Conservation (phyloP, 2,888 invertebrate genomes). For the Iphiclides podalirius region DNA sequence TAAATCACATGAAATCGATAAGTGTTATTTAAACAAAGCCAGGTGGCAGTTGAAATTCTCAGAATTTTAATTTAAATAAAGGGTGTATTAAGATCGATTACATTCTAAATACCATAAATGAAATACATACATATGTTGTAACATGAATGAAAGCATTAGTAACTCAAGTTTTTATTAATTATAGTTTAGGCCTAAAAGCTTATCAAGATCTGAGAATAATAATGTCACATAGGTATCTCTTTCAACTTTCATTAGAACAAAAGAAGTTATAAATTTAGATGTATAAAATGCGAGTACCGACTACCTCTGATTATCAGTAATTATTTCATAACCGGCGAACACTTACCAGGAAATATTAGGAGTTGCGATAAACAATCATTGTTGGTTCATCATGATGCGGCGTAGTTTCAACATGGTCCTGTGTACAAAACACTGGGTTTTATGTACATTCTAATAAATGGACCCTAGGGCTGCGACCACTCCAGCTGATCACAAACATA, state of each 20-base stretch:
- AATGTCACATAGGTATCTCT: too few species aligned
- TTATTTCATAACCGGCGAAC: not conserved
- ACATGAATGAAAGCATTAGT: too few species aligned
- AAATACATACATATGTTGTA: too few species aligned
- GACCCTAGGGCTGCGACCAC: slow-evolving; percentile 48
- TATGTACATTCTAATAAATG: slow-evolving; percentile 54
- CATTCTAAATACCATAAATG: too few species aligned
- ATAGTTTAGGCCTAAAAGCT: too few species aligned
- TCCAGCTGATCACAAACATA: slow-evolving; percentile 66
- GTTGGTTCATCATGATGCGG: not conserved
- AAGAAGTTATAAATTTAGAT: too few species aligned
- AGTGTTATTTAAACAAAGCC: not conserved
- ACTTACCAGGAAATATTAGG: not conserved
- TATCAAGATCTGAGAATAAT: too few species aligned
- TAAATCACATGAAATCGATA: not conserved
- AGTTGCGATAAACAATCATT: slow-evolving; percentile 6
- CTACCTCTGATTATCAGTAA: too few species aligned
- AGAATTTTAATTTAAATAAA: not conserved
- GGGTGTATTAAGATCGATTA: too few species aligned
- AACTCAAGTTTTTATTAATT: too few species aligned
- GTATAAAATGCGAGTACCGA: too few species aligned
- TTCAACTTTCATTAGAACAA: too few species aligned
- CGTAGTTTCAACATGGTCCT: slow-evolving; percentile 9
- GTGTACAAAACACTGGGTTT: slow-evolving; percentile 7
- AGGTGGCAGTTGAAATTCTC: not conserved